These are phyloP conservation scores for Apogon talboti DNA, from an alignment of 2,797 vertebrate species.

Conservation along the genomic window DNA sequence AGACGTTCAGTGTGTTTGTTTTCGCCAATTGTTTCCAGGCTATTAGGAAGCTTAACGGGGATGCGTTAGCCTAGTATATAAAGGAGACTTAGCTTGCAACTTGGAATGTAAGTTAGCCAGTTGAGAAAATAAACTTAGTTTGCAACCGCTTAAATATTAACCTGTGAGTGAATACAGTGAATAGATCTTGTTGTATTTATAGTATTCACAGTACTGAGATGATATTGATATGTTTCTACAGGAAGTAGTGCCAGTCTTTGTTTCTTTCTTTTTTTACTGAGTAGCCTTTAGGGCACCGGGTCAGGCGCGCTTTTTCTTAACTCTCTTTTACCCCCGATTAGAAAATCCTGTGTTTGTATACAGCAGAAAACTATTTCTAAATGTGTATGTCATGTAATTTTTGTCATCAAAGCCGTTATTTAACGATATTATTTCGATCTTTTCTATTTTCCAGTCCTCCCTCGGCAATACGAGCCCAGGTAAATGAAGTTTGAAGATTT, in stretches of 20 bases:
- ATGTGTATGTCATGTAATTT: neutral
- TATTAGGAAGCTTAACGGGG: conserved; percentile 34
- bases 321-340: neutral
- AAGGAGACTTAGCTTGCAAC: conserved; percentile 53
- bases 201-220: neutral
- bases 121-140: conserved; percentile 10
- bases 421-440: conserved; percentile 38
- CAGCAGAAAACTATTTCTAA: neutral
- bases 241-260: conserved; percentile 48
- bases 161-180: neutral
- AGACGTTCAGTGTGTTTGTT: neutral
- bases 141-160: neutral
- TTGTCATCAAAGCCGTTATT: neutral
- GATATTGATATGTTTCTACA: neutral
- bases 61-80: conserved; percentile 47
- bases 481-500: conserved; percentile 65
- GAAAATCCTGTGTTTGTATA: neutral
- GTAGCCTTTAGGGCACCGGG: conserved; percentile 29
- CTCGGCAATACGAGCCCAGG: conserved; percentile 98
- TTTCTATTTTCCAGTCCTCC: conserved; percentile 89
- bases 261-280: conserved; percentile 46
- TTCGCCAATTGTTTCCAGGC: neutral
- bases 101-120: conserved; percentile 51
- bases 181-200: neutral
- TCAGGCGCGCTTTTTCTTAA: conserved; percentile 74